phyloP scores from a whole-genome alignment of 2,113 vertebrate species.

The Jaculus jaculus region DNA sequence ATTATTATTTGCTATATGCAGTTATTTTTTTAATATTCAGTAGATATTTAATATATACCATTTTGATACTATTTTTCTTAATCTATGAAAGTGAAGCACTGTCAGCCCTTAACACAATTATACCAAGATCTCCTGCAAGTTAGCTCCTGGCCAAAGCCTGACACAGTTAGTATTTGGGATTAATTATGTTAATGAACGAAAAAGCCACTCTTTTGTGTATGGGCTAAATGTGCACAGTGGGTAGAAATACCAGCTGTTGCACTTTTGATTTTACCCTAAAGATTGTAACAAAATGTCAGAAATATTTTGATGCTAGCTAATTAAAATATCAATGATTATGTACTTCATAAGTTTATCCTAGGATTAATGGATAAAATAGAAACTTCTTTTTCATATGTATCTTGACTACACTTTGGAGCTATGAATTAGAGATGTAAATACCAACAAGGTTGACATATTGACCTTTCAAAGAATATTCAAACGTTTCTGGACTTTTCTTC shows the following conservation, averaged over 20 bases:
- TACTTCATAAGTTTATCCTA: conserved; percentile 60
- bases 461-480: conserved; percentile 44
- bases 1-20: conserved; percentile 77
- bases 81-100: conserved; percentile 68
- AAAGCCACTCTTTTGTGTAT: conserved; percentile 44
- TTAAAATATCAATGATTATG: conserved; percentile 70
- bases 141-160: conserved; percentile 82
- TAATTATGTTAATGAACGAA: conserved; percentile 82
- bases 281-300: conserved; percentile 71
- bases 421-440: conserved; percentile 49
- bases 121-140: conserved; percentile 82
- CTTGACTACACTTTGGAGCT: conserved; percentile 64
- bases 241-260: conserved; percentile 71
- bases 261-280: conserved; percentile 73
- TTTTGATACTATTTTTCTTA: conserved; percentile 80
- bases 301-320: conserved; percentile 73
- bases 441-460: not conserved
- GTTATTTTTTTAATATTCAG: conserved; percentile 71
- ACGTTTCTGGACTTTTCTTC: not conserved
- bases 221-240: conserved; percentile 71
- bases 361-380: conserved; percentile 64
- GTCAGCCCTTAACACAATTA: conserved; percentile 84
- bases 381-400: conserved; percentile 37
- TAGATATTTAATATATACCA: conserved; percentile 56
- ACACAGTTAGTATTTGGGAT: conserved; percentile 72